Evolutionary conservation across 2,888 invertebrate species (phyloP).

Genomic region (Ligdia adustata): DNA sequence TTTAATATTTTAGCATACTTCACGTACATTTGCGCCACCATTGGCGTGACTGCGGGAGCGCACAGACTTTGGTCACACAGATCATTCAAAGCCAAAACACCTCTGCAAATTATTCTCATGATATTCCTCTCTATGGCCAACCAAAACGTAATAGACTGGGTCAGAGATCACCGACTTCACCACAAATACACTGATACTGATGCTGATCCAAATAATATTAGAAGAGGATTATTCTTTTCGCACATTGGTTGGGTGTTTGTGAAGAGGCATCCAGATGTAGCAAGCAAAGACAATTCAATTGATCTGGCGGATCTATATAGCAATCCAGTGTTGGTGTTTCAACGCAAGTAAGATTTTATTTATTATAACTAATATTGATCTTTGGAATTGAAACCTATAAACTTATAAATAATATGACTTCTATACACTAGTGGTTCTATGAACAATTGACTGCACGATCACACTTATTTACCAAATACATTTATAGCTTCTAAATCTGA

Average conservation of each 20-base stretch:
- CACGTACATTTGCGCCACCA: slow-evolving; percentile 30
- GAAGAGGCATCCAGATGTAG: slow-evolving; percentile 90
- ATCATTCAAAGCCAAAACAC: slow-evolving; percentile 44
- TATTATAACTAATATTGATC: too few species aligned
- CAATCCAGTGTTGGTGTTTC: slow-evolving; percentile 9
- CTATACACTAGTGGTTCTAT: too few species aligned
- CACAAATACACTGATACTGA: slow-evolving; percentile 85
- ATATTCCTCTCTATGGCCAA: slow-evolving; percentile 39
- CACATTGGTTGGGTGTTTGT: slow-evolving; percentile 92
- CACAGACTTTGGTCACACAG: slow-evolving; percentile 50
- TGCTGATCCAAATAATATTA: slow-evolving; percentile 91
- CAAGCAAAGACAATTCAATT: slow-evolving; percentile 86
- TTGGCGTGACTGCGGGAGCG: slow-evolving; percentile 46
- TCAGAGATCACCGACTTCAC: slow-evolving; percentile 72
- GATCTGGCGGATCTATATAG: slow-evolving; percentile 85
- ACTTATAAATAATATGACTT: too few species aligned
- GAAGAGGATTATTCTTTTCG: slow-evolving; percentile 91
- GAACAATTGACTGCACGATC: too few species aligned
- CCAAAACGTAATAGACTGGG: slow-evolving; percentile 70
- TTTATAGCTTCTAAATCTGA: too few species aligned
- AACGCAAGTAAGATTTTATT: slow-evolving; percentile 2
- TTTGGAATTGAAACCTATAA: too few species aligned
- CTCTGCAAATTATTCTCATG: slow-evolving; percentile 41
- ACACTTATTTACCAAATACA: too few species aligned
- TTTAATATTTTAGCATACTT: slow-evolving; percentile 8